Base-by-base conservation (phyloP, 2,888 invertebrate genomes). In the Arctia plantaginis region DNA sequence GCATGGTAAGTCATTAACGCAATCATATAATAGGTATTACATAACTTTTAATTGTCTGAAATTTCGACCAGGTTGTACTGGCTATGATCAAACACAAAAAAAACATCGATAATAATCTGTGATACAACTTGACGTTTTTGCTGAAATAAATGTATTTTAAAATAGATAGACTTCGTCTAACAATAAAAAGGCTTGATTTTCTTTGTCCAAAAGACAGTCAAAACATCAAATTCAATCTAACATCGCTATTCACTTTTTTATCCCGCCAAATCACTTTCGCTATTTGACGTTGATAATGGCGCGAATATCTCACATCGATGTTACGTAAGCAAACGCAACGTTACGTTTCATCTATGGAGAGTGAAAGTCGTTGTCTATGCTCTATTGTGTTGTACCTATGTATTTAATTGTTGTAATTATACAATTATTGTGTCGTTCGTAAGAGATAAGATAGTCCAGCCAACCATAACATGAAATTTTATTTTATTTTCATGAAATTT, bases 321-420 rank as follows among this genome's bases (percentile, higher is more conserved):
- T 66, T 71, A 66, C 55, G 66, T 30, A 71, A 65, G 51, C 33
- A 1, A 51, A 70, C 70, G 70, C 35, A 74, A 70, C 70, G 70
- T 74, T 74, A 35, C 27, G 44, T 66, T 72, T 62, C 64, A 73
- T 69, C 74, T 70, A 70, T 66, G 70, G 55, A 33, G 20, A 73
- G 70, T 59, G 74, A 74, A 70, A 74, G 74, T 70, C 33, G 41
- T 55, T 71, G 55, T 55, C 66, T 71, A 66, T 65, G 39, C 13
- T 47, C 47, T 65, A 66, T 74, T 70, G 70, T 69, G 44, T 69
- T 66, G 51, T 73, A 35, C 51, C 18, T 64, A 69, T 66, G 23
- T 74, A 8, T 66, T 69, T 66, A 71, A 71, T 71, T 71, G 71
- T 47, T 64, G 71, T 65, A 65, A 71, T 71, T 62, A 23, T n/a